Evolutionary conservation across 2,797 vertebrate species (phyloP).

Genomic region (Simalia tracyae): DNA sequence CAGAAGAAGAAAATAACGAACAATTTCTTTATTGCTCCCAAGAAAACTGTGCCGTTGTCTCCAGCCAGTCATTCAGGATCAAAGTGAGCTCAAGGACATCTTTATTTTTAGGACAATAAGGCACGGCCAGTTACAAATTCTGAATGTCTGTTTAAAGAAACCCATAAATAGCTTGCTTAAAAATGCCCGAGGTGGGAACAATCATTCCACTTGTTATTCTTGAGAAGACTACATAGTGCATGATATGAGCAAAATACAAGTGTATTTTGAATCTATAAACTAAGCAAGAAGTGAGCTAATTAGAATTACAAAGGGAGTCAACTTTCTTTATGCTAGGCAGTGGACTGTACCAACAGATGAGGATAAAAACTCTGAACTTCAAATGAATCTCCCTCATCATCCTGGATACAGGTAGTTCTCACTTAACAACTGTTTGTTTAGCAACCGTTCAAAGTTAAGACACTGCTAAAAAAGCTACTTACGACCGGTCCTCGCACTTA

Average conservation of each 20-base stretch:
- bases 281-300: neutral
- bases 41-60: neutral
- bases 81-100: neutral
- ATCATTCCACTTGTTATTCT: neutral
- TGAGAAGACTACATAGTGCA: neutral
- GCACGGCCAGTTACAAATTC: neutral
- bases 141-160: neutral
- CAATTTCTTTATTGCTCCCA: neutral
- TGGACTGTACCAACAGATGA: neutral
- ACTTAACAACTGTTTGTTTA: no score
- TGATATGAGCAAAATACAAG: neutral
- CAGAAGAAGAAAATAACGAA: neutral
- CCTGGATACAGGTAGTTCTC: neutral
- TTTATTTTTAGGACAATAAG: neutral
- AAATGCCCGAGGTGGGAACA: neutral
- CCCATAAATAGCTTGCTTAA: neutral
- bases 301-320: neutral
- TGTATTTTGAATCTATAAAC: neutral
- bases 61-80: neutral
- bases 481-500: no score
- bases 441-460: no score
- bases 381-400: neutral
- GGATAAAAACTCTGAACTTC: conserved; percentile 14
- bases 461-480: no score
- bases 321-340: neutral